Evolutionary conservation across 2,888 invertebrate species (phyloP), one percentile per base, ranked within the genome.

Genomic region (Parasteatoda lunata): DNA sequence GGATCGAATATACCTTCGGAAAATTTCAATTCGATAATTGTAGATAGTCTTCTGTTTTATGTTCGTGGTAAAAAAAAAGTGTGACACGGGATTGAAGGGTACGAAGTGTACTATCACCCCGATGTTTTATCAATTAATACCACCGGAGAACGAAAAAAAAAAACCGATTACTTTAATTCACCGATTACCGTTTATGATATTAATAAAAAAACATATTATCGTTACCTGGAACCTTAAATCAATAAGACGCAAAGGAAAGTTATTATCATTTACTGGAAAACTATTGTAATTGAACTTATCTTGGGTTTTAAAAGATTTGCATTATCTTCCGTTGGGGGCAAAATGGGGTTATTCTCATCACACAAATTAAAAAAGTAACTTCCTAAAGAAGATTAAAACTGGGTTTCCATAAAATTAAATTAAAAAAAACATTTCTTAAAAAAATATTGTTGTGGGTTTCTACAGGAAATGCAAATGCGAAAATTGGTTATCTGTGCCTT

Each of bases 21-120:
- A 86, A 85, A 86, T 86, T 80, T 86, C 85, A 77, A 76, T 86
- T 86, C 85, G 85, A 86, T 86, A 86, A 86, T 79, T 80, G 68
- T 77, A 30, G 84, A 78, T 84, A 84, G 75, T 65, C 85, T 77
- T 86, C 85, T 86, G 85, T 86, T 86, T 80, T 80, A 86, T 81
- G 85, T 71, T 85, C 72, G 30, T 45, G 66, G 71, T 59, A 70
- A 64, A 82, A 66, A n/a, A 11, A 69, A 13, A 15, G 54, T 45
- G 48, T 75, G 11, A 64, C n/a, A 59, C 47, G 30, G 30, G 30
- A 30, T 30, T 30, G 30, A 30, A n/a, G n/a, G 64, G 75, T 13
- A n/a, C 8, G n/a, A 13, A 75, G 6, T 8, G n/a, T 15, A 9
- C 45, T 30, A 15, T 15, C 45, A 15, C 30, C 59, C 59, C 59